phyloP scores from a whole-genome alignment of 2,113 vertebrate species.

The Accipiter cooperii region DNA sequence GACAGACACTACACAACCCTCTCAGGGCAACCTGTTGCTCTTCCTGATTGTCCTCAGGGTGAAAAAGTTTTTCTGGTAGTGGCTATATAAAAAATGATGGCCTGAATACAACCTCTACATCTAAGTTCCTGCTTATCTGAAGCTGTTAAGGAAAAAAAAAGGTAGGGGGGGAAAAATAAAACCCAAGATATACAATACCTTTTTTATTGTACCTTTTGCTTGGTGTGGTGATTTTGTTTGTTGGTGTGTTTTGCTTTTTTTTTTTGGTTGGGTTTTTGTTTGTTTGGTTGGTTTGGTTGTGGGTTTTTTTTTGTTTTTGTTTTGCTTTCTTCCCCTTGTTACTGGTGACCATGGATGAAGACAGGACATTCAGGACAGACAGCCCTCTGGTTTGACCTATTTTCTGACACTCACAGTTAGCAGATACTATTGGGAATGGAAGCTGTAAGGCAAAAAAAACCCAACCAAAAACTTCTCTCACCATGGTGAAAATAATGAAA shows the following conservation, averaged over 20 bases:
- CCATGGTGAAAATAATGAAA: background rate
- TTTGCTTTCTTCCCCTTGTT: background rate
- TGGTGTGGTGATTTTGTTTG: background rate
- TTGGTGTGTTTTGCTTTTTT: no score
- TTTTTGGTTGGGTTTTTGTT: no score
- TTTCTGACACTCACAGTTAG: background rate
- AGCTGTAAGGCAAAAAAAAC: background rate
- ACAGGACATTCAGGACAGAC: background rate
- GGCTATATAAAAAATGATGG: background rate
- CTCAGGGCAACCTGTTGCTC: background rate
- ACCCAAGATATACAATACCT: background rate
- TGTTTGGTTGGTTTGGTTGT: no score
- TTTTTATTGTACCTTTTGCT: background rate
- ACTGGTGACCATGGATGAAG: background rate
- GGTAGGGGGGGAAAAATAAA: accelerated
- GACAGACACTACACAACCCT: background rate
- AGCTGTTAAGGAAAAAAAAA: background rate
- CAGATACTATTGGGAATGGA: background rate
- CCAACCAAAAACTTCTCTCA: background rate
- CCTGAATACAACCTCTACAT: background rate
- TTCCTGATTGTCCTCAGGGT: background rate
- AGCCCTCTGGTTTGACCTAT: background rate
- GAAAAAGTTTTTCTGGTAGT: background rate
- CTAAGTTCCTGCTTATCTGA: background rate
- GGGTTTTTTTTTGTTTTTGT: no score